Conservation (phyloP, 2,113 vertebrate species). For the Aramus guarauna region DNA sequence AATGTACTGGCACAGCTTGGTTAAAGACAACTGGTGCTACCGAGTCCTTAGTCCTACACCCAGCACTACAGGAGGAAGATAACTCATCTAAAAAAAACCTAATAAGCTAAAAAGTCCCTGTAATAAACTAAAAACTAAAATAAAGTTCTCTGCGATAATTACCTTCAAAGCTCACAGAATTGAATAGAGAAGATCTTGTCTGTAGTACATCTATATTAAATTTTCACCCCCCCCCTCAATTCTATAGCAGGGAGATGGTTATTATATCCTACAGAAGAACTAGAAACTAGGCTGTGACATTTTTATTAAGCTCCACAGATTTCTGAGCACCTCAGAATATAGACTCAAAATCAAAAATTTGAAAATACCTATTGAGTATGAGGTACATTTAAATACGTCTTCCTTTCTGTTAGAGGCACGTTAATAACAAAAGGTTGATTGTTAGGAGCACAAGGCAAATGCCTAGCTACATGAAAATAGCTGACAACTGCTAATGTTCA, state of each 20-base stretch:
- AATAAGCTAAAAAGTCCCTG: not conserved
- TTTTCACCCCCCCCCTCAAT: rapidly evolving
- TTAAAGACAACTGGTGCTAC: not conserved
- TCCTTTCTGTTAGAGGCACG: not conserved
- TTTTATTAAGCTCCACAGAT: not conserved
- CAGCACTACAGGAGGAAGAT: not conserved
- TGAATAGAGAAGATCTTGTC: not conserved
- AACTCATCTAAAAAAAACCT: not conserved
- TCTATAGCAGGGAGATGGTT: not conserved
- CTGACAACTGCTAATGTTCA: conserved; percentile 27
- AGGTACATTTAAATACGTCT: not conserved
- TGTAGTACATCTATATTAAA: not conserved
- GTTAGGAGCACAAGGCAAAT: not conserved
- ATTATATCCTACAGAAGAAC: not conserved
- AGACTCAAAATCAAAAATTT: not conserved
- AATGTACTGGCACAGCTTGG: not conserved
- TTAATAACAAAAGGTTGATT: conserved; percentile 5
- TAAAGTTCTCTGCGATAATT: not conserved
- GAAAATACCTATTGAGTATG: not conserved
- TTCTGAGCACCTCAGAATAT: not conserved
- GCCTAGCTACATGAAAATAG: conserved; percentile 16
- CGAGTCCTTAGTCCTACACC: not conserved
- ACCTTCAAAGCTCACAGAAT: not conserved
- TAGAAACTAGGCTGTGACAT: not conserved
- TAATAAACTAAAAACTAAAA: not conserved